A percentile compares a stretch with the other conserved stretches of the same genome.
These are phyloP conservation scores for Eulacestoma nigropectus DNA, from an alignment of 2,113 vertebrate genomes.

Conservation along the genomic window DNA sequence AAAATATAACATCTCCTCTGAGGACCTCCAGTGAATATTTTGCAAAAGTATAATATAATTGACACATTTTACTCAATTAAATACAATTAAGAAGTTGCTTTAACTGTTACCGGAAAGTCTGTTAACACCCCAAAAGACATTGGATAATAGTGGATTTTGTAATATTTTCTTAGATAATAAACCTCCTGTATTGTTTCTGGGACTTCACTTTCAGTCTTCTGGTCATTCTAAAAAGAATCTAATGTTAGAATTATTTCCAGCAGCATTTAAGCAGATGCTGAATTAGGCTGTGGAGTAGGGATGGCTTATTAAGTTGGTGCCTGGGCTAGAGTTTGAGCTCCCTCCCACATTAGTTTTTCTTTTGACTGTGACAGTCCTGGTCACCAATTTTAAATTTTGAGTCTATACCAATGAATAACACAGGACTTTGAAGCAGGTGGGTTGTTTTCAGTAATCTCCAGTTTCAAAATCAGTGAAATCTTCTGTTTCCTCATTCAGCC, in stretches of 20 bases:
- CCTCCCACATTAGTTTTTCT: not conserved
- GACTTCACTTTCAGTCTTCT: not conserved
- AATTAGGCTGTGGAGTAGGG: not conserved
- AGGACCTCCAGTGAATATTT: not conserved
- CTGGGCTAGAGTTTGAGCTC: not conserved
- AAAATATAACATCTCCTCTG: not conserved
- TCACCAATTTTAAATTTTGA: not conserved
- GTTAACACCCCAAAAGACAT: not conserved
- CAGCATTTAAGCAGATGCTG: not conserved
- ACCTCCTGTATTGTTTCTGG: not conserved
- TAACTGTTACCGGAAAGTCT: not conserved
- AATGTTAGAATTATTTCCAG: not conserved
- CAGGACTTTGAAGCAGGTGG: not conserved
- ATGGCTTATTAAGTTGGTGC: not conserved
- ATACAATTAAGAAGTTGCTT: not conserved
- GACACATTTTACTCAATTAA: not conserved
- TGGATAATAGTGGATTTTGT: not conserved
- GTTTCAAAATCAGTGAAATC: not conserved
- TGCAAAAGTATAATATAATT: not conserved
- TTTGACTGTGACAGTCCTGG: not conserved
- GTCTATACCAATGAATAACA: not conserved
- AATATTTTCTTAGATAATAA: not conserved
- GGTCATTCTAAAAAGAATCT: not conserved
- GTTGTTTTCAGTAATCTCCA: not conserved
- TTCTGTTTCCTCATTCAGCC: not conserved